phyloP scores from a whole-genome alignment of 2,797 vertebrate species.

The Remorina albescens region DNA sequence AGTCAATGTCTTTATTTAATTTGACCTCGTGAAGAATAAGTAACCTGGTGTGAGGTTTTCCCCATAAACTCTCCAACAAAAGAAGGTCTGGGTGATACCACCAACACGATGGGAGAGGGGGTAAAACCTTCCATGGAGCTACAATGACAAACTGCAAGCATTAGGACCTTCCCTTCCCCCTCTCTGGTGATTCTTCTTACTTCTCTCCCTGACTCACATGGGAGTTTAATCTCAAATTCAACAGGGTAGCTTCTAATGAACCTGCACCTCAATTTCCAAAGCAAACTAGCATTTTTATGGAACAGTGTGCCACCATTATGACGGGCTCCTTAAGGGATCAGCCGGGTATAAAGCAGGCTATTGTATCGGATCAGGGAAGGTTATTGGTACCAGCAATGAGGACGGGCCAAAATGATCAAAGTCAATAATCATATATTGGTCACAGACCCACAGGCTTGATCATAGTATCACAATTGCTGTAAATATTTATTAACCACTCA shows the following conservation, averaged over 20 bases:
- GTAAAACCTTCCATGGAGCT: conserved; percentile 29
- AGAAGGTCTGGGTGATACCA: conserved; percentile 60
- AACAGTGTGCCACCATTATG: conserved; percentile 71
- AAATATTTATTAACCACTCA: neutral
- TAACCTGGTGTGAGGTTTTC: conserved; percentile 57
- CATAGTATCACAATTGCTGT: neutral
- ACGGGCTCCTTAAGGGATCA: conserved; percentile 70
- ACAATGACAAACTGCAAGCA: conserved; percentile 24
- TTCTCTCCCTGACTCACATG: conserved; percentile 58
- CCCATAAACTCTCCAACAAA: conserved; percentile 53
- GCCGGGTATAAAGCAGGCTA: too few species aligned
- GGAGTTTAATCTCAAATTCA: conserved; percentile 71
- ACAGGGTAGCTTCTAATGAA: conserved; percentile 75
- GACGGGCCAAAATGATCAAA: neutral
- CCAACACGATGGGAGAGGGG: conserved; percentile 36
- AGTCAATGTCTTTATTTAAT: conserved; percentile 66
- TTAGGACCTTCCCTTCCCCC: conserved; percentile 22
- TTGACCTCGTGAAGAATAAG: conserved; percentile 73
- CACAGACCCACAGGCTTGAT: neutral
- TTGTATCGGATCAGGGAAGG: too few species aligned
- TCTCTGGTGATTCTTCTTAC: conserved; percentile 37
- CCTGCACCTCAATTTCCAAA: conserved; percentile 71
- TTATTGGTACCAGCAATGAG: conserved; percentile 3
- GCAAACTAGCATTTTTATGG: conserved; percentile 74
- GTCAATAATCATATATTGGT: neutral